Base-by-base conservation (phyloP, 2,797 vertebrate genomes). In the Hemitrygon akajei region DNA sequence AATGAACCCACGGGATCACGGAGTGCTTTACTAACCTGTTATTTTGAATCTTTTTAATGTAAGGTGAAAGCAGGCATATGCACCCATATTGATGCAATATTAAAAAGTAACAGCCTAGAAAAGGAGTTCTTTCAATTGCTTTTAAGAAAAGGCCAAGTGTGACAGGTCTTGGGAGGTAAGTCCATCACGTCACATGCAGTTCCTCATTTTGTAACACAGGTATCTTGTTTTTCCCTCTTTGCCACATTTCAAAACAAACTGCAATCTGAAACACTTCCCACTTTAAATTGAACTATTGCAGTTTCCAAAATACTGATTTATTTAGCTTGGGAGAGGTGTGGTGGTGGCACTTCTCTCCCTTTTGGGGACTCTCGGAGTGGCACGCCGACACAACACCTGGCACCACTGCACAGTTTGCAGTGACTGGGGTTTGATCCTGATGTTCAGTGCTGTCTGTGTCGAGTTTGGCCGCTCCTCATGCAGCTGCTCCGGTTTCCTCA, bases 61-160 rank as follows among this genome's bases (percentile, higher is more conserved):
- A 3, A 66, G 63, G 34, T 34, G 20, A 16, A n/a, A 86, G 58
- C 27, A n/a, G 56, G 60, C 10, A 63, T 30, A 56, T 11, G 27
- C 14, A 20, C 7, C 63, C 22, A 14, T 37, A 34, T 89, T 66
- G 63, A 66, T n/a, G 7, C 7, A 20, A 22, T 9, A 22, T 89
- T 89, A 69, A 89, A 69, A 2, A 89, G 47, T 89, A 89, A 89
- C n/a, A 63, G 37, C n/a, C n/a, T 60, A 66, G n/a, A 89, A 69
- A 30, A 89, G 16, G 11, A 34, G 30, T 6, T 89, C 86, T 66
- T 66, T 89, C n/a, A 89, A 89, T 63, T 34, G 60, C 60, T 66
- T 60, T 87, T 56, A 4, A 20, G 86, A 60, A 69, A 37, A 69
- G 7, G 63, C 27, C n/a, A 22, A 37, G 86, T 37, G 16, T 66